Evolutionary conservation across 2,888 invertebrate genomes (phyloP), one percentile per base, ranked within the genome.

Genomic region (Drosophila kuntzei): DNA sequence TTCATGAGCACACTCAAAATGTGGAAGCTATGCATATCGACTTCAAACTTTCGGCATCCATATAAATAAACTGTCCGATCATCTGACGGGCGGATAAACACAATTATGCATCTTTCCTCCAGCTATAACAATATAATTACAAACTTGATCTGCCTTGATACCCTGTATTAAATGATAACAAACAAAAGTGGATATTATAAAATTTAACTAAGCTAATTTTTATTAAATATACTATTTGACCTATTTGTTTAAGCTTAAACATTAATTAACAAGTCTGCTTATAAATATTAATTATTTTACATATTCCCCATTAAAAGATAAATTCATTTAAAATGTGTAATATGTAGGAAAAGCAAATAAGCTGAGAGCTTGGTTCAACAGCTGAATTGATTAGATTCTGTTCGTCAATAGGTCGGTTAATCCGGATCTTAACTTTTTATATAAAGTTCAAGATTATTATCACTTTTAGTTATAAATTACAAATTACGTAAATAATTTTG

Each of bases 1-100:
- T 71, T 61, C 67, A 71, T 34, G 36, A 39, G n/a, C 36, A 51
- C 44, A 12, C 60, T 41, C 44, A 20, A 70, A 70, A 44, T 71
- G 55, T 71, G 65, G 59, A 27, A 53, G 64, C 64, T 41, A 8
- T 7, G 29, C 43, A 18, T 9, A 18, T n/a, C 51, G 7, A 18
- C 43, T 14, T 60, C 43, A 55, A 14, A 20, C 36, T 54, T 44
- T 44, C 57, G 36, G 14, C 25, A 44, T 36, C 32, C 22, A 44
- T 44, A 44, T 36, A 44, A 43, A 54, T 54, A 54, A 54, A 20
- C 20, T 34, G 54, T 22, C 54, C 54, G 34, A 54, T 44, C 32
- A 34, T 44, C 18, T 25, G 55, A 55, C 43, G 53, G 39, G 39
- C 41, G 22, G 22, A 55, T 55, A 44, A 44, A 54, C 41, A 29